These are phyloP conservation scores for Xyrauchen texanus DNA, from an alignment of 2,113 vertebrate genomes.

Conservation along the genomic window DNA sequence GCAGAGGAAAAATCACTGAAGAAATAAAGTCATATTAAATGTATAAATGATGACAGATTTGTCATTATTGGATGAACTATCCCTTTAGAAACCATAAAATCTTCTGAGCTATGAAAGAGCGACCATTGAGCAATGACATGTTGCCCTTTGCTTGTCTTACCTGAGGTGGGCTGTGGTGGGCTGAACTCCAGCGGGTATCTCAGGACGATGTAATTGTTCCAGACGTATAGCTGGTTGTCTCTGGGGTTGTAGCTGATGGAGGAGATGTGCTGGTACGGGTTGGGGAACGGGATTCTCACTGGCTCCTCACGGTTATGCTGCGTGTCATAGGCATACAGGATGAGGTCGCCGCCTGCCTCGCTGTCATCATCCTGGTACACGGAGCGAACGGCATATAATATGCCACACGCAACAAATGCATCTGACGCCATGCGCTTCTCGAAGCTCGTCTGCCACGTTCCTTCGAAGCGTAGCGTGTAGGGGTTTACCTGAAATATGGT, in stretches of 20 bases:
- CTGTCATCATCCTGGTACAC: conserved; percentile 92
- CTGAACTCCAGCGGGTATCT: conserved; percentile 89
- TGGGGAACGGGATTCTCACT: conserved; percentile 85
- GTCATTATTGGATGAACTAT: too few relatives aligned
- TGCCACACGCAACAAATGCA: conserved; percentile 93
- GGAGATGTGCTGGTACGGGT: conserved; percentile 93
- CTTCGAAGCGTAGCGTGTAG: conserved; percentile 92
- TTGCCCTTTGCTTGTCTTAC: conserved; percentile 57
- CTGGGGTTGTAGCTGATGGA: conserved; percentile 94
- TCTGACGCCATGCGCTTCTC: conserved; percentile 92
- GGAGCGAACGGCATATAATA: conserved; percentile 89
- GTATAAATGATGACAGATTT: too few relatives aligned
- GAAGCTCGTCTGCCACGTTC: conserved; percentile 92
- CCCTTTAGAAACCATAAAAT: too few relatives aligned
- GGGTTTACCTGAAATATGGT: conserved; percentile 80
- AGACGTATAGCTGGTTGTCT: conserved; percentile 94
- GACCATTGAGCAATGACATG: too few relatives aligned
- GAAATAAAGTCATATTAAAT: too few relatives aligned
- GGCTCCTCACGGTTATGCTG: conserved; percentile 83
- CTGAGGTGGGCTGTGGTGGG: conserved; percentile 82
- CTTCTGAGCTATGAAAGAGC: too few relatives aligned
- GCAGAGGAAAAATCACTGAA: conserved; percentile 34
- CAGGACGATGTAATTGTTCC: conserved; percentile 94
- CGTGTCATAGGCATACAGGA: conserved; percentile 92
- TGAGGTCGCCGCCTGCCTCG: conserved; percentile 85